phyloP scores from a whole-genome alignment of 1,140 invertebrate genomes.

The Leptopilina boulardi region DNA sequence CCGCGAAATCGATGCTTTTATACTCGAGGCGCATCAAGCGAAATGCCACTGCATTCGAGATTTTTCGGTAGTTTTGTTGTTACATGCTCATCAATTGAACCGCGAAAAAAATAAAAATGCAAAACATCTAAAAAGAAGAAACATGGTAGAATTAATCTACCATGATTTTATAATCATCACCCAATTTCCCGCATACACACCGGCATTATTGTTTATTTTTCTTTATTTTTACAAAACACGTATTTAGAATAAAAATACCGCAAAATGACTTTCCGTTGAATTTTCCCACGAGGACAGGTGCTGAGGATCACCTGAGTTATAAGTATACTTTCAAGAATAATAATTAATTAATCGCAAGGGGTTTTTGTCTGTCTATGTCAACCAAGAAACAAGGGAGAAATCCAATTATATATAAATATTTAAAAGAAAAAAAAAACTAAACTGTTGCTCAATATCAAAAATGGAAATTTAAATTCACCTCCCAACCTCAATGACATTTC shows the following conservation, averaged over 20 bases:
- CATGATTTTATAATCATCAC: no score
- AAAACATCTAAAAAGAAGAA: no score
- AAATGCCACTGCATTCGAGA: constrained; percentile 1
- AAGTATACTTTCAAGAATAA: not conserved
- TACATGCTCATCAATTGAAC: not conserved
- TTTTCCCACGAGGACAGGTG: constrained; percentile 29
- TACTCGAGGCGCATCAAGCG: not conserved
- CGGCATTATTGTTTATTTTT: not conserved
- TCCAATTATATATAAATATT: constrained; percentile 35
- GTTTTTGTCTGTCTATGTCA: not conserved
- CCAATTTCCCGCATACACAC: not conserved
- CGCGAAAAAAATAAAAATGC: not conserved
- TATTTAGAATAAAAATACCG: not conserved
- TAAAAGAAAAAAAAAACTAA: constrained; percentile 40
- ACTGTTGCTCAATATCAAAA: constrained; percentile 63
- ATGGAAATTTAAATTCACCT: constrained; percentile 63
- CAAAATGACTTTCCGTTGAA: constrained; percentile 11
- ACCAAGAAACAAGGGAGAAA: not conserved
- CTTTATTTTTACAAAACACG: not conserved
- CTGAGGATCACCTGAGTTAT: constrained; percentile 1
- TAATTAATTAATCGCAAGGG: constrained; percentile 26
- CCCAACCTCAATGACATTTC: constrained; percentile 60
- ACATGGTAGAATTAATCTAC: no score
- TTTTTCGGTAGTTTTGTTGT: not conserved
- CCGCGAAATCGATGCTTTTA: not conserved